Conservation (phyloP, 2,888 invertebrate genomes). For the Drosophila kokeensis region DNA sequence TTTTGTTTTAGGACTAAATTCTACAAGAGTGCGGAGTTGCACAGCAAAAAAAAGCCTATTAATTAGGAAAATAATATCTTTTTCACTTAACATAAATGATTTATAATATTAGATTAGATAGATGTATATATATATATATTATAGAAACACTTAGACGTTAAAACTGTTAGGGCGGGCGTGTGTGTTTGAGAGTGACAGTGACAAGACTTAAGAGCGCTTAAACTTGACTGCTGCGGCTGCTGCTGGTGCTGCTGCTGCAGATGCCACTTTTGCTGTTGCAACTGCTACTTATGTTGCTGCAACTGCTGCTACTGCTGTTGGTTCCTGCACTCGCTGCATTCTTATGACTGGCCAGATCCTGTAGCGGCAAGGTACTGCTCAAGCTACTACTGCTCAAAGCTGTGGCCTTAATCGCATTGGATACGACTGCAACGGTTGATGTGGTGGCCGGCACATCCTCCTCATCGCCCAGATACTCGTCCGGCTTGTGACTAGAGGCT, state of each 20-base stretch:
- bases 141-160: slow-evolving; percentile 72
- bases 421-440: neutral
- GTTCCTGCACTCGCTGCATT: slow-evolving; percentile 12
- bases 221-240: slow-evolving; percentile 26
- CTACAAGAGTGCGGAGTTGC: slow-evolving; percentile 13
- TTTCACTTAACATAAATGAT: slow-evolving; percentile 68
- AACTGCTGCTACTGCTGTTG: slow-evolving; percentile 6
- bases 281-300: neutral
- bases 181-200: slow-evolving; percentile 19
- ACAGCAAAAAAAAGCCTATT: slow-evolving; percentile 37
- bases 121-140: slow-evolving; percentile 32
- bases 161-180: slow-evolving; percentile 71
- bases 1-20: slow-evolving; percentile 20
- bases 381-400: slow-evolving; percentile 7
- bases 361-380: slow-evolving; percentile 8
- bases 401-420: neutral
- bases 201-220: slow-evolving; percentile 14
- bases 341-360: slow-evolving; percentile 20
- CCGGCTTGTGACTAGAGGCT: slow-evolving; percentile 84
- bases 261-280: neutral
- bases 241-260: slow-evolving; percentile 4
- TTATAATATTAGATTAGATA: slow-evolving; percentile 52
- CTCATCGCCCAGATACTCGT: slow-evolving; percentile 68
- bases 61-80: slow-evolving; percentile 68
- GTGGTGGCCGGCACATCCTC: slow-evolving; percentile 47